These are phyloP conservation scores for Pecten maximus DNA, from an alignment of 2,888 invertebrate species.

Conservation along the genomic window DNA sequence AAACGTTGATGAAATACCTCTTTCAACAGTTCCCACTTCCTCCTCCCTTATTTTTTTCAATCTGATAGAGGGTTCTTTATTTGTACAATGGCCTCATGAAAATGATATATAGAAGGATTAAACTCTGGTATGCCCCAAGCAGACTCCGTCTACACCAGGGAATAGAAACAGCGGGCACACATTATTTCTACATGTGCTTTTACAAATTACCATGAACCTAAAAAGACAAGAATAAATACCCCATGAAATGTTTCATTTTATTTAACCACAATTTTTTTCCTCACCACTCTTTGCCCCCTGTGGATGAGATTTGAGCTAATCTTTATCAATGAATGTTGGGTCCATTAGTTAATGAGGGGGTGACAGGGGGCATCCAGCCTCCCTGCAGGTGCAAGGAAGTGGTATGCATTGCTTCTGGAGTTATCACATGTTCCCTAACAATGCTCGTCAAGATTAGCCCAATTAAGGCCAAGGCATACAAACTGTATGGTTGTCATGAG, in stretches of 20 bases:
- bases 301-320: slow-evolving; percentile 33
- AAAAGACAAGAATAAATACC: background rate
- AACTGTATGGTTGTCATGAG: background rate
- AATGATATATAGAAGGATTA: background rate
- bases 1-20: background rate
- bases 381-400: slow-evolving; percentile 33
- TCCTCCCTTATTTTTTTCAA: background rate
- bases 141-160: background rate
- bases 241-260: slow-evolving; percentile 20
- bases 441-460: background rate
- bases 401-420: background rate
- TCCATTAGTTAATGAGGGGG: slow-evolving; percentile 35
- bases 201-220: background rate
- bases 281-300: slow-evolving; percentile 1
- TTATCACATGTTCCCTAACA: slow-evolving; percentile 27
- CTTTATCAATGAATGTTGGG: slow-evolving; percentile 33
- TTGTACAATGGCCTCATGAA: background rate
- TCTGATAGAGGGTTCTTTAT: background rate
- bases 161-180: background rate
- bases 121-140: background rate
- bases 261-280: background rate
- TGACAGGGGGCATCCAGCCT: slow-evolving; percentile 33
- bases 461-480: background rate
- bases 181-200: background rate
- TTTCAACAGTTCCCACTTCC: background rate